Base-by-base conservation (phyloP, 2,888 invertebrate genomes). In the Dilophus febrilis region DNA sequence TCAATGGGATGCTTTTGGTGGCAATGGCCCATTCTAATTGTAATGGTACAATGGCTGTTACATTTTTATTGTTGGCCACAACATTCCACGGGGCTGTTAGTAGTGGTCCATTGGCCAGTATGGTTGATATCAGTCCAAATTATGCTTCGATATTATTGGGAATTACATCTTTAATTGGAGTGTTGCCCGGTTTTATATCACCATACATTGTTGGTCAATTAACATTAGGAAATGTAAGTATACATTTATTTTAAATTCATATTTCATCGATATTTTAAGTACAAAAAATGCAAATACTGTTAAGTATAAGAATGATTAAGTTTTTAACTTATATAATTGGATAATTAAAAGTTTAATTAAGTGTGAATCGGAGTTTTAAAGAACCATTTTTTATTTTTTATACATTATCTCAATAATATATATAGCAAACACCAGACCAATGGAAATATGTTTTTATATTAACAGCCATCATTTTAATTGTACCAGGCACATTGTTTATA, bases 381-480 rank as follows among this genome's bases (percentile, higher is more conserved):
- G n/a, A n/a, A n/a, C n/a, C n/a, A n/a, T n/a, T n/a, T n/a, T n/a
- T n/a, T n/a, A n/a, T n/a, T n/a, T n/a, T n/a, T n/a, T n/a, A n/a
- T n/a, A n/a, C n/a, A n/a, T n/a, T n/a, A n/a, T n/a, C n/a, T n/a
- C n/a, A n/a, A n/a, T 7, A 44, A 22, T 30, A 30, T 30, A 58
- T 58, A 10, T 50, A 74, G 74, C 72, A 74, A 70, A 71, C 72
- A 0, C 58, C 66, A 5, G 61, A 58, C 2, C 69, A 71, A 47
- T 77, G 75, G 75, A 68, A 68, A 49, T 64, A 67, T 47, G 71
- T 74, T 1, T 76, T 72, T 49, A 59, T 70, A 44, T 64, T 74
- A 32, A 57, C 70, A 3, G 61, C 69, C 4, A 6, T 22, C 8
- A 22, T 22, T 22, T 22, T 22, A 22, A 22, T 22, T 6, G 8